These are phyloP conservation scores for Cantharis rufa DNA, from an alignment of 2,888 invertebrate genomes.

Conservation along the genomic window DNA sequence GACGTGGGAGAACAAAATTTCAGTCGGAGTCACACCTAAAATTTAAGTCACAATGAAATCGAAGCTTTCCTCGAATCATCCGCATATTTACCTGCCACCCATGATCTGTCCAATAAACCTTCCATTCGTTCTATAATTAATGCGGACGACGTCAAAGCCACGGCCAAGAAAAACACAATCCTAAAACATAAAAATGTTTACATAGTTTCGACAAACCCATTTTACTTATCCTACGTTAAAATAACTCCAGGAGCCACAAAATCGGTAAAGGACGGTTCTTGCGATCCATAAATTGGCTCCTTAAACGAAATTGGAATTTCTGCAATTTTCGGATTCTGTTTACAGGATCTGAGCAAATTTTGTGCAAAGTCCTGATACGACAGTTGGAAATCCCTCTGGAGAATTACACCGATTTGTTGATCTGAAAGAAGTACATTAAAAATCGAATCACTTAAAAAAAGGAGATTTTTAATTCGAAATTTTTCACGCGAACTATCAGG, in stretches of 20 bases:
- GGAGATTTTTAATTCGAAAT: not conserved
- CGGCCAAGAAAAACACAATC: conserved; percentile 95
- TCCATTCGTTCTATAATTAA: conserved; percentile 90
- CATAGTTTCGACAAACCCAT: not conserved
- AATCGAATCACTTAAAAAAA: too few species aligned
- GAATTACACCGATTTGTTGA: conserved; percentile 90
- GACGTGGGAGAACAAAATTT: conserved; percentile 92
- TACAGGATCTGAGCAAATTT: conserved; percentile 71
- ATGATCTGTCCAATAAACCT: conserved; percentile 87
- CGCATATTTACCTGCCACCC: conserved; percentile 72
- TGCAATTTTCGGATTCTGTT: conserved; percentile 82
- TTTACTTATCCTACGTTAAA: conserved; percentile 71
- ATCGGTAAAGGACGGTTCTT: conserved; percentile 90
- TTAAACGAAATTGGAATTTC: conserved; percentile 89
- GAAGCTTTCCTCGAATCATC: not conserved
- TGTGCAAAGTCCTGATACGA: conserved; percentile 85
- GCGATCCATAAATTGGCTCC: conserved; percentile 85
- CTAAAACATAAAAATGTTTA: conserved; percentile 58
- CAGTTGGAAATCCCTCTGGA: conserved; percentile 83
- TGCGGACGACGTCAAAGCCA: conserved; percentile 90
- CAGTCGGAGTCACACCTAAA: conserved; percentile 83
- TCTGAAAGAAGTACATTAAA: too few species aligned
- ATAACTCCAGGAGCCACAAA: conserved; percentile 96
- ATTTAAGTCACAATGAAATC: conserved; percentile 15
- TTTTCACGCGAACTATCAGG: not conserved